Evolutionary conservation across 2,113 vertebrate genomes (phyloP).

Genomic region (Hemiprocne comata): DNA sequence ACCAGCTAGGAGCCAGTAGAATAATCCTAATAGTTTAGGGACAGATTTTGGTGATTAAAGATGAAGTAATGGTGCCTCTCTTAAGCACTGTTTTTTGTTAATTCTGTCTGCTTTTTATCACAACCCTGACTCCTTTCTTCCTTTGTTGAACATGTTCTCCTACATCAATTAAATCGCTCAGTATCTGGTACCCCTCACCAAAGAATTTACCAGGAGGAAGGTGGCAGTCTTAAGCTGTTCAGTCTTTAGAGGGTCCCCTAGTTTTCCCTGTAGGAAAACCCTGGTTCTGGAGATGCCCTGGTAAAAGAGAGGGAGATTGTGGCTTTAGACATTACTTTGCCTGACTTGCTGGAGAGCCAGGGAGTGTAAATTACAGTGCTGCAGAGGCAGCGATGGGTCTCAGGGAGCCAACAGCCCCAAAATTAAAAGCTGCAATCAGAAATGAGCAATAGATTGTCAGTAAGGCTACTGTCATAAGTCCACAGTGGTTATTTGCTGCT

Average conservation of each 20-base stretch:
- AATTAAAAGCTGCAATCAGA: background rate
- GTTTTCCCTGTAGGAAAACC: background rate
- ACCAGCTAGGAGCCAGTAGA: background rate
- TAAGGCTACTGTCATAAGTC: background rate
- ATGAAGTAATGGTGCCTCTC: background rate
- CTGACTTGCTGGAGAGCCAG: background rate
- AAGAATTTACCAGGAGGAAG: background rate
- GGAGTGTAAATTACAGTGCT: background rate
- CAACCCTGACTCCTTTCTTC: background rate
- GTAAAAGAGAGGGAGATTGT: background rate
- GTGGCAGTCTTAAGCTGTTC: background rate
- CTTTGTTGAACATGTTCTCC: background rate
- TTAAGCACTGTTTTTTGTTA: background rate
- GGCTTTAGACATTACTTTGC: background rate
- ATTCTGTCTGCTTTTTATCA: background rate
- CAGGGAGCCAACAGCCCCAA: accelerated
- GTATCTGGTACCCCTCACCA: background rate
- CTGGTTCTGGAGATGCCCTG: background rate
- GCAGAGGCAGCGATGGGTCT: background rate
- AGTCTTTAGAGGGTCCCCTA: background rate
- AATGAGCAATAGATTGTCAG: background rate
- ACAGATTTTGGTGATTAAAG: background rate
- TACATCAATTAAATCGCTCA: background rate
- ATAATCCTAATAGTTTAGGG: background rate
- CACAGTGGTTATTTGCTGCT: background rate